Conservation (phyloP, 2,797 vertebrate genomes). For the Botia almorhae region DNA sequence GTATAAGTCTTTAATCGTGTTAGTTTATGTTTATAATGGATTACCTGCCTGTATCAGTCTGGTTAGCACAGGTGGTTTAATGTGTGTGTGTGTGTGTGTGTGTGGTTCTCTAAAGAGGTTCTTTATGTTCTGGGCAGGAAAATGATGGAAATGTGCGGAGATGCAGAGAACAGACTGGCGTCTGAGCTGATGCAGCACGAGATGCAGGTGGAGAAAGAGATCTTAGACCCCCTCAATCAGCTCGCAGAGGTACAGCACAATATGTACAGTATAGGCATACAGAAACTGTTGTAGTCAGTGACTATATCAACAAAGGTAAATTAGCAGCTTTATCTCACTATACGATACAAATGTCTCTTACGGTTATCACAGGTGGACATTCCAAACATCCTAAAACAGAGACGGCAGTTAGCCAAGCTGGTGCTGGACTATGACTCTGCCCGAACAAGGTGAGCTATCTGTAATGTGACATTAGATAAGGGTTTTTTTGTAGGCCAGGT, state of each 20-base stretch:
- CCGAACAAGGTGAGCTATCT: constrained; percentile 83
- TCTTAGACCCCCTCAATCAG: constrained; percentile 88
- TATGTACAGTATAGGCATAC: neutral
- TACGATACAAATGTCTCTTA: neutral
- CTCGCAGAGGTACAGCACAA: constrained; percentile 87
- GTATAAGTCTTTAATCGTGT: neutral
- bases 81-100: neutral
- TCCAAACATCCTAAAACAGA: constrained; percentile 97
- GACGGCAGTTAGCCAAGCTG: constrained; percentile 93
- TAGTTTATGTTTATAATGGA: neutral
- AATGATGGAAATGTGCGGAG: constrained; percentile 94
- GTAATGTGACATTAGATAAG: neutral
- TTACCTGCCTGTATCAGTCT: neutral
- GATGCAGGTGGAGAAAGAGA: constrained; percentile 91
- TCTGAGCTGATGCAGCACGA: constrained; percentile 92
- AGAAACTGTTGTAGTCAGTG: neutral
- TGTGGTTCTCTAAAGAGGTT: neutral
- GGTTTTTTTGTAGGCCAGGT: neutral
- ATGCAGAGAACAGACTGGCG: constrained; percentile 92
- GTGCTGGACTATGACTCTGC: constrained; percentile 98
- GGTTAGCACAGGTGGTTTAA: too few relatives aligned
- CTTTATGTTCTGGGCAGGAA: constrained; percentile 77
- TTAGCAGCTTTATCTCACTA: neutral
- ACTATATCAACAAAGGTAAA: neutral
- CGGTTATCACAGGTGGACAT: constrained; percentile 85